These are phyloP conservation scores for Diaprepes abbreviatus DNA, from an alignment of 2,888 invertebrate genomes.

Conservation along the genomic window DNA sequence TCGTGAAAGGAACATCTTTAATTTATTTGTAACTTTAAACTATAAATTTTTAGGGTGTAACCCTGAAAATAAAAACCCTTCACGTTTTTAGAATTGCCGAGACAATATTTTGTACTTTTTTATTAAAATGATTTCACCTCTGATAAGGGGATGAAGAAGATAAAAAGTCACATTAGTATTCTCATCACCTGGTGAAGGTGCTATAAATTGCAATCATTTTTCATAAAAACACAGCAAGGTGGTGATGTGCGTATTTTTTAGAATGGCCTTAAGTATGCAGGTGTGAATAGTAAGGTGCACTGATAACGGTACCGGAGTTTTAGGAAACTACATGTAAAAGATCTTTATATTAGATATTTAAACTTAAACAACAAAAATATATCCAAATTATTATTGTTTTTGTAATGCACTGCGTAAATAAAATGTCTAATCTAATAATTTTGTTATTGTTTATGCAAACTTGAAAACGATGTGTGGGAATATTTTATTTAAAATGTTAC, in stretches of 20 bases:
- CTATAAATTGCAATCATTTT: slow-evolving; percentile 25
- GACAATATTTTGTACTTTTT: slow-evolving; percentile 7
- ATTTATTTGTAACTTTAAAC: no score
- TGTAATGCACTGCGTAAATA: slow-evolving; percentile 1
- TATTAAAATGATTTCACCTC: slow-evolving; percentile 24
- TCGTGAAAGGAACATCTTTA: no score
- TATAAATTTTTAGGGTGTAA: no score
- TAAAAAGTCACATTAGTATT: slow-evolving; percentile 32
- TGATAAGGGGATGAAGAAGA: slow-evolving; percentile 13
- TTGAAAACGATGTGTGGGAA: slow-evolving; percentile 11
- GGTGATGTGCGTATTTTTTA: slow-evolving; percentile 30
- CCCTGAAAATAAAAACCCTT: neutral
- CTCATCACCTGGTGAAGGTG: slow-evolving; percentile 31
- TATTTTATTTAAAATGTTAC: slow-evolving; percentile 7
- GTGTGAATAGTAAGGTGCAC: slow-evolving; percentile 30
- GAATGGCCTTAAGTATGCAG: slow-evolving; percentile 21
- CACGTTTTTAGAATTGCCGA: neutral
- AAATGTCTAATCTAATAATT: slow-evolving; percentile 11
- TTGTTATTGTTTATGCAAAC: slow-evolving; percentile 15
- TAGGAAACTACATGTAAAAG: neutral
- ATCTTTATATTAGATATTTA: neutral
- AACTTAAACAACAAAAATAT: neutral
- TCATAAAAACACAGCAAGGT: slow-evolving; percentile 39
- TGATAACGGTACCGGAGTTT: slow-evolving; percentile 22
- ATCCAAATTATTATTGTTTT: neutral